Base-by-base conservation (phyloP, 1,140 invertebrate species). In the Heliconius congener region DNA sequence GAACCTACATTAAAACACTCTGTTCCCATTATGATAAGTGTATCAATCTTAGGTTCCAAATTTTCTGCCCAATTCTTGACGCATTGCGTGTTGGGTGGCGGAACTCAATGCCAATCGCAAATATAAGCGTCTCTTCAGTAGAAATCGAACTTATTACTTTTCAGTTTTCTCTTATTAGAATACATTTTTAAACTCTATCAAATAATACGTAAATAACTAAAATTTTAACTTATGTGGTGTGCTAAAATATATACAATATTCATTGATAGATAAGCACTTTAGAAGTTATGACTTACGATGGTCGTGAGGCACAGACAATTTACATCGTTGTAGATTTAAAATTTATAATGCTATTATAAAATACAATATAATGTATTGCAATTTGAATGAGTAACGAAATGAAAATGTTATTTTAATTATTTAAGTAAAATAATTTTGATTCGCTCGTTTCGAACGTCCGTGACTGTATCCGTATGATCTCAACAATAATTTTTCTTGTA, bases 291-390 rank as follows among this genome's bases (percentile, higher is more conserved):
- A 86, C 66, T 86, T 87, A 87, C 82, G 85, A 82, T 71, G 34
- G 75, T 89, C 87, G 86, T 89, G 86, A 86, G 76, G 77, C 81
- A 79, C 70, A 79, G 79, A 85, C 83, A 89, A 85, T 85, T 80
- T 86, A 80, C 78, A 82, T 77, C 83, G 85, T 86, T 85, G 86
- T 84, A 82, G 72, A 77, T 78, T 77, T 83, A 81, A 82, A 86
- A 87, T 87, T 88, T 88, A 89, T 87, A 84, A 82, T 76, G 82
- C 84, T 78, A 85, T 86, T 89, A 87, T 86, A 88, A 86, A 83
- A 87, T 83, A 81, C 76, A 79, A 66, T 66, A 66, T 66, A 66
- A 66, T 66, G 75, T 80, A 81, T 84, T 81, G 80, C 78, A 76
- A 82, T 85, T 83, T 83, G 84, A 81, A 80, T 79, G 79, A 80